Conservation (phyloP, 2,113 vertebrate species). For the Dasyurus viverrinus region DNA sequence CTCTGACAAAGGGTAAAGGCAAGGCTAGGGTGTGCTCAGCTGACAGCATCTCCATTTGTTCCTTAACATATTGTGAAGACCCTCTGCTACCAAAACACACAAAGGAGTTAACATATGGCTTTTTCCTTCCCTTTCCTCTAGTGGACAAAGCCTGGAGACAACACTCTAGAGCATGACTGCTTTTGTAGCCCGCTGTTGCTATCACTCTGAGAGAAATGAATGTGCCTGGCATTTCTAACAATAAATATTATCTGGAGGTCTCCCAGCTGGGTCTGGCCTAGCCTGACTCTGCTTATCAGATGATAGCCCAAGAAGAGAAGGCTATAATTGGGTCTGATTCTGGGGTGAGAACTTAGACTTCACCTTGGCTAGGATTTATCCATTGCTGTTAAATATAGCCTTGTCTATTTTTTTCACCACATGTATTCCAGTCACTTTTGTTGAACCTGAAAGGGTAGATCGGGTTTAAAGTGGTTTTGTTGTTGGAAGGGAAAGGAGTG, state of each 20-base stretch:
- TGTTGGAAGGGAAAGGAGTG: background rate
- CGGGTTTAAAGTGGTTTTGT: background rate
- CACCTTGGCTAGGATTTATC: no score
- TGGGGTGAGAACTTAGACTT: background rate
- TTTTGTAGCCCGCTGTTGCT: background rate
- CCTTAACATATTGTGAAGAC: background rate
- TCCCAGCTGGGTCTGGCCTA: background rate
- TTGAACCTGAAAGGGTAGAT: background rate
- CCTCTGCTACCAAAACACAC: background rate
- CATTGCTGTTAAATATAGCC: slow-evolving; percentile 12
- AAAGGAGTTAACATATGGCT: background rate
- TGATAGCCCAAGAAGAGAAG: background rate
- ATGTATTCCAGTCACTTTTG: background rate
- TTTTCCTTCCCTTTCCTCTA: background rate
- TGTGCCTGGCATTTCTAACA: background rate
- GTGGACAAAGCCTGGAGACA: background rate
- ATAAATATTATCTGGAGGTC: no score
- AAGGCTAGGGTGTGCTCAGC: background rate
- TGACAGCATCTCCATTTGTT: background rate
- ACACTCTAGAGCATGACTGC: background rate
- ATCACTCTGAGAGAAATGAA: background rate
- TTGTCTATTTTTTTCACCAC: background rate
- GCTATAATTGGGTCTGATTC: background rate
- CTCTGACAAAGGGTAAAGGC: background rate
- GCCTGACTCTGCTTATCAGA: background rate